These are phyloP conservation scores for Sebastes jordani DNA, from an alignment of 2,797 vertebrate species.

Conservation along the genomic window DNA sequence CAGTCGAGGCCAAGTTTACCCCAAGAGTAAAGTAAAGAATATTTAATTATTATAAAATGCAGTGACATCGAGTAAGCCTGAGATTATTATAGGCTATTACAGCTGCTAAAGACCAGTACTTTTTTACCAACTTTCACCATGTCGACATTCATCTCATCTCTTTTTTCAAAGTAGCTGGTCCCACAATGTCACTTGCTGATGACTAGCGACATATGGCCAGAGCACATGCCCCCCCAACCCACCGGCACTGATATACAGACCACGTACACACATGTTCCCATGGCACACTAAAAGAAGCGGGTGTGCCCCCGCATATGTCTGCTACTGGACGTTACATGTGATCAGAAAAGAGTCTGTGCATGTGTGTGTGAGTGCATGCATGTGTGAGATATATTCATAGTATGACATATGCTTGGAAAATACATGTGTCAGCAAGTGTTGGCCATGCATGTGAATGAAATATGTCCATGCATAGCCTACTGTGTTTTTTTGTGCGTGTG, in stretches of 20 bases:
- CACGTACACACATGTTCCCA: constrained; percentile 41
- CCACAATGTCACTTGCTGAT: constrained; percentile 25
- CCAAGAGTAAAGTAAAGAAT: not conserved
- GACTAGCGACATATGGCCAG: constrained; percentile 35
- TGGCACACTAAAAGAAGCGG: constrained; percentile 18
- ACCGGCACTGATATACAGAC: constrained; percentile 25
- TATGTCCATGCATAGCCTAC: constrained; percentile 16
- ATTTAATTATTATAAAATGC: not conserved
- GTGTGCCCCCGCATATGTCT: constrained; percentile 44
- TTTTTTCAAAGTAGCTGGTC: constrained; percentile 11
- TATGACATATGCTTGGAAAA: constrained; percentile 46
- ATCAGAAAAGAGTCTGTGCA: constrained; percentile 14
- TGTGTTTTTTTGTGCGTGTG: constrained; percentile 34
- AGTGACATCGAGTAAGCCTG: not conserved
- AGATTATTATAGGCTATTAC: not conserved
- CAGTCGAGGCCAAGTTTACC: not conserved
- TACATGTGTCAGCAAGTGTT: constrained; percentile 51
- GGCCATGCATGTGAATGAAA: constrained; percentile 50
- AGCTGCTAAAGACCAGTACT: not conserved
- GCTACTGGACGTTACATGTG: constrained; percentile 35
- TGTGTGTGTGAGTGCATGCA: not conserved
- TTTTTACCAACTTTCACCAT: not conserved
- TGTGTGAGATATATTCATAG: constrained; percentile 37
- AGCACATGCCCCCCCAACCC: constrained; percentile 12
- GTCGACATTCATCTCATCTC: not conserved